Percentiles rank a stretch among this genome's conserved stretches.
Evolutionary conservation across 2,888 invertebrate species (phyloP).

Genomic region (Leucoma salicis): DNA sequence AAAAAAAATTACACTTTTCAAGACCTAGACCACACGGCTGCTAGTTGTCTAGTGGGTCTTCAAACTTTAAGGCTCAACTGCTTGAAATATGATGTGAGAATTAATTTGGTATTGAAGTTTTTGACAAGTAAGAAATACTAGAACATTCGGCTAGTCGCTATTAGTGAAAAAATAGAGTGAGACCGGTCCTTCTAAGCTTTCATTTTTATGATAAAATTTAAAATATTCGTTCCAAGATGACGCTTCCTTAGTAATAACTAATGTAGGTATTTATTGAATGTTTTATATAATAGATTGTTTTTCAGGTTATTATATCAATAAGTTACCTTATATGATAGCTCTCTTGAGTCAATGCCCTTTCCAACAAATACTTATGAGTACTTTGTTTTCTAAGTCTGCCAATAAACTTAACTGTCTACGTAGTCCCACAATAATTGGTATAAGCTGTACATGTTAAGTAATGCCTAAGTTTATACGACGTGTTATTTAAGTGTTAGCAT

Average conservation of each 20-base stretch:
- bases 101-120: no score
- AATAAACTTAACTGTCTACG: conserved; percentile 30
- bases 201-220: conserved; percentile 22
- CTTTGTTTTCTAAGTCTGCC: conserved; percentile 26
- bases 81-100: no score
- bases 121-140: conserved; percentile 1
- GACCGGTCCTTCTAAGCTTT: conserved; percentile 34
- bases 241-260: conserved; percentile 60
- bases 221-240: conserved; percentile 49
- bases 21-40: no score
- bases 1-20: no score
- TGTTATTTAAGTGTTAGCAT: conserved; percentile 75
- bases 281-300: conserved; percentile 37
- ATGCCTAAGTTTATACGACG: conserved; percentile 76
- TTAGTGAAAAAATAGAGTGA: conserved; percentile 9
- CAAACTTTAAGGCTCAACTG: no score
- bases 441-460: conserved; percentile 75
- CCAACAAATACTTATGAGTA: conserved; percentile 33
- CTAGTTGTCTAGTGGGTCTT: no score
- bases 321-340: conserved; percentile 28
- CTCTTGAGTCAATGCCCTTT: conserved; percentile 18
- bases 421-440: conserved; percentile 49
- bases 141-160: background rate
- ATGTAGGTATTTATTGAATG: conserved; percentile 52
- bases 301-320: conserved; percentile 39